Base-by-base conservation (phyloP, 2,797 vertebrate genomes). In the Gorsachius magnificus region DNA sequence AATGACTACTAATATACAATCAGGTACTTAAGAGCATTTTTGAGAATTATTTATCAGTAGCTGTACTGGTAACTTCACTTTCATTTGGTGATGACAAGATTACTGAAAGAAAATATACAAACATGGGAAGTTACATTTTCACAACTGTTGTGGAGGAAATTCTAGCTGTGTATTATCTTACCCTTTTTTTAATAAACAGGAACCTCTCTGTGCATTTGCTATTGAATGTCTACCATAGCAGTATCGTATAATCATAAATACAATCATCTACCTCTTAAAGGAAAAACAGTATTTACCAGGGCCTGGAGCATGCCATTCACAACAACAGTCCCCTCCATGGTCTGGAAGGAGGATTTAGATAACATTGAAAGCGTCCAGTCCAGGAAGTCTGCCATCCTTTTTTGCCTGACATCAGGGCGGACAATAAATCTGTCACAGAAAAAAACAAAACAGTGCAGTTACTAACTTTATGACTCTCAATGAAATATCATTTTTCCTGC, bases 391-490 rank as follows among this genome's bases (percentile, higher is more conserved):
- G 98, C 98, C 63, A 99, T 98, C 90, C 97, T 96, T 96, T 98
- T 99, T 97, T 98, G 98, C 82, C 98, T 99, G 92, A 99, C 99
- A 90, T 99, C 99, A 15, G 98, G 99, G 57, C 99, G 99, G 6
- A 99, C 99, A 96, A 99, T 98, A 63, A 99, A 99, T 97, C 99
- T 99, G 98, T 57, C 72, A 81, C 7, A 80, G 58, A 36, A 54
- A 87, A 64, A 57, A 33, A 2, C 5, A 82, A 31, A 85, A 53
- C 61, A 43, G 18, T 71, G 38, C 33, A 84, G 90, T 91, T 64
- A 93, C 5, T 28, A 70, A 48, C 13, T 92, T 74, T 10, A 61
- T 10, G 15, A 51, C 15, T 56, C 8, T 38, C n/a, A 68, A 22
- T 35, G 38, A 69, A 86, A 70, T 86, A 60, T 6, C 3, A 4